These are phyloP conservation scores for Nothobranchius kuhntae DNA, from an alignment of 2,113 vertebrate genomes.

Conservation along the genomic window DNA sequence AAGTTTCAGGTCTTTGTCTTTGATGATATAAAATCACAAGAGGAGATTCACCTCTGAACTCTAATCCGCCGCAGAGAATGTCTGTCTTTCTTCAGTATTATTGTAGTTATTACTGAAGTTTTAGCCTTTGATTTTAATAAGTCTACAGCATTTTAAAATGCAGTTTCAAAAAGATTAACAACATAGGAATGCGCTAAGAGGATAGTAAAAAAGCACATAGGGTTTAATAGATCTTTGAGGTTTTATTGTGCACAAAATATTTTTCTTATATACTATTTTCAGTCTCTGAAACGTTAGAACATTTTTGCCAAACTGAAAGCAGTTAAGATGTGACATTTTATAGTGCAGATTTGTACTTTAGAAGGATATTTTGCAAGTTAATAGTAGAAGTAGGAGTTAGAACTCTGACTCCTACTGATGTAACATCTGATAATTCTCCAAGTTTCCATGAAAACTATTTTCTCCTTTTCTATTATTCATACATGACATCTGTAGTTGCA, in stretches of 20 bases:
- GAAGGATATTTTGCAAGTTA: background rate
- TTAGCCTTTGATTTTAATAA: background rate
- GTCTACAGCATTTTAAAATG: no score
- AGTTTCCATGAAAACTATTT: background rate
- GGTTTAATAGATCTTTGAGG: no score
- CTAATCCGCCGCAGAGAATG: background rate
- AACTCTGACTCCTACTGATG: constrained; percentile 1
- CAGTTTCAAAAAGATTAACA: no score
- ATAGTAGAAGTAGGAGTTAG: background rate
- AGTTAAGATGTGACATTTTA: background rate
- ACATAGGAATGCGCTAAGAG: no score
- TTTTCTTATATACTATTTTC: no score
- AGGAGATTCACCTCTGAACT: constrained; percentile 37
- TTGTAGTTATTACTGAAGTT: background rate
- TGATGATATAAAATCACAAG: constrained; percentile 14
- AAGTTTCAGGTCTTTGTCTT: constrained; percentile 2
- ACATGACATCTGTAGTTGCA: constrained; percentile 9
- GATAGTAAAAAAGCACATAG: no score
- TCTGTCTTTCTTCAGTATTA: background rate
- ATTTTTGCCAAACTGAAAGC: no score
- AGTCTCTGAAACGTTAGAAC: background rate
- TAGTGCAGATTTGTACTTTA: background rate
- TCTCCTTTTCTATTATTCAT: constrained; percentile 36
- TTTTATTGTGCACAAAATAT: background rate
- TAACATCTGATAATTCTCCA: background rate